phyloP scores from a whole-genome alignment of 2,797 vertebrate genomes.

The Rousettus madagascariensis region DNA sequence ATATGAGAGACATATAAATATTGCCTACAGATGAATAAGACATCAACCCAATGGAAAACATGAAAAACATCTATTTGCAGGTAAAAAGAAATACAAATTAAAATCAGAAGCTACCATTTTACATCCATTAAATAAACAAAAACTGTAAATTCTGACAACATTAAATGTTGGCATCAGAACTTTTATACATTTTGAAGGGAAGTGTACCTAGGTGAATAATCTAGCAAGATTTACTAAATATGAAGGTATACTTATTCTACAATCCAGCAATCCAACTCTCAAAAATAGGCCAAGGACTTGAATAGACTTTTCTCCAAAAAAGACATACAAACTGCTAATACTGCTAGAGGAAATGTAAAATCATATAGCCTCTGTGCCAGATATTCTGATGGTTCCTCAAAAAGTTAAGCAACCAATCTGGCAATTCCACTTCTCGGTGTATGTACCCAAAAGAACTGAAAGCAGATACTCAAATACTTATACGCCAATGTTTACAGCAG shows the following conservation, averaged over 20 bases:
- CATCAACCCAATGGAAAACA: not conserved
- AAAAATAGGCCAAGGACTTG: not conserved
- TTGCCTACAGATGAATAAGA: not conserved
- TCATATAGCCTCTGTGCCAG: not conserved
- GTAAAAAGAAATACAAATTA: not conserved
- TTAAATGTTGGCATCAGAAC: not conserved
- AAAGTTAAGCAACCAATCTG: not conserved
- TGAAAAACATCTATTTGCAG: not conserved
- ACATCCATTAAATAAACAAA: not conserved
- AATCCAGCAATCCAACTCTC: not conserved
- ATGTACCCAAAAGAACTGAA: not conserved
- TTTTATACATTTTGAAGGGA: not conserved
- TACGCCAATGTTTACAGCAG: not conserved
- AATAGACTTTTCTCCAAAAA: not conserved
- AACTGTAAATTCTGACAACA: not conserved
- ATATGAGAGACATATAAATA: not conserved
- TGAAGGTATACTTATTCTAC: not conserved
- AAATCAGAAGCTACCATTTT: conserved; percentile 10
- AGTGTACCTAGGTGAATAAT: not conserved
- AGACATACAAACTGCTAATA: not conserved
- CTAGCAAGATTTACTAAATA: not conserved
- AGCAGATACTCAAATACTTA: not conserved
- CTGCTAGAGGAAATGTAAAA: not conserved
- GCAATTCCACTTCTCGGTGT: not conserved
- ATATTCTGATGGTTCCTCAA: not conserved